These are phyloP conservation scores for Leptodactylus fallax DNA, from an alignment of 2,797 vertebrate genomes.

Conservation along the genomic window DNA sequence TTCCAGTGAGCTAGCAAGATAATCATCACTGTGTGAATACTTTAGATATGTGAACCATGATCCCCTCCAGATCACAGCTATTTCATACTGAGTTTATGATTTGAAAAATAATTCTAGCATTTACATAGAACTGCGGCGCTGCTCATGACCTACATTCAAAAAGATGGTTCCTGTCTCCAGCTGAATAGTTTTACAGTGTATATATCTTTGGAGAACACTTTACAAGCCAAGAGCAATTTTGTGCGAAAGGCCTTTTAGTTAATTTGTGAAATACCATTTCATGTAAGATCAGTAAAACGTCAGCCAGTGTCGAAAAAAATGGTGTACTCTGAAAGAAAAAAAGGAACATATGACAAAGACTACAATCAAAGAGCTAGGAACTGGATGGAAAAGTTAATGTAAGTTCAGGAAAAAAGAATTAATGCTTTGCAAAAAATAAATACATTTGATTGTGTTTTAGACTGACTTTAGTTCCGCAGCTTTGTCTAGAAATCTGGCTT, in stretches of 20 bases:
- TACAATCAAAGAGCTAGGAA: background rate
- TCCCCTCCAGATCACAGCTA: slow-evolving; percentile 36
- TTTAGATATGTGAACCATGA: slow-evolving; percentile 23
- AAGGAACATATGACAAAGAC: slow-evolving; percentile 1
- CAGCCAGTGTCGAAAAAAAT: slow-evolving; percentile 10
- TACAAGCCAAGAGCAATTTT: slow-evolving; percentile 43
- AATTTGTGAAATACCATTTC: slow-evolving; percentile 46
- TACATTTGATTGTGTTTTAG: background rate
- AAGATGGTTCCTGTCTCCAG: slow-evolving; percentile 40
- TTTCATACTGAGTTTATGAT: slow-evolving; percentile 45
- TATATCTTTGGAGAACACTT: slow-evolving; percentile 50
- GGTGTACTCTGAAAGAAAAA: background rate
- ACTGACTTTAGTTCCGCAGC: background rate
- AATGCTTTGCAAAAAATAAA: background rate
- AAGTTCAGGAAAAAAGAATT: background rate
- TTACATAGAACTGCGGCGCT: slow-evolving; percentile 35
- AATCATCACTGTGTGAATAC: slow-evolving; percentile 38
- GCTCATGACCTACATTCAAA: slow-evolving; percentile 47
- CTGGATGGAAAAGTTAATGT: background rate
- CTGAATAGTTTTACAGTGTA: slow-evolving; percentile 44
- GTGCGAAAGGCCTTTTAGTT: slow-evolving; percentile 26
- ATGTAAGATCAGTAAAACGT: slow-evolving; percentile 40
- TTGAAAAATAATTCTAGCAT: slow-evolving; percentile 44
- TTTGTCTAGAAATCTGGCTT: slow-evolving; percentile 8
- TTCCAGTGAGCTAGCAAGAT: background rate